phyloP scores from a whole-genome alignment of 2,113 vertebrate genomes.

The Solea solea region DNA sequence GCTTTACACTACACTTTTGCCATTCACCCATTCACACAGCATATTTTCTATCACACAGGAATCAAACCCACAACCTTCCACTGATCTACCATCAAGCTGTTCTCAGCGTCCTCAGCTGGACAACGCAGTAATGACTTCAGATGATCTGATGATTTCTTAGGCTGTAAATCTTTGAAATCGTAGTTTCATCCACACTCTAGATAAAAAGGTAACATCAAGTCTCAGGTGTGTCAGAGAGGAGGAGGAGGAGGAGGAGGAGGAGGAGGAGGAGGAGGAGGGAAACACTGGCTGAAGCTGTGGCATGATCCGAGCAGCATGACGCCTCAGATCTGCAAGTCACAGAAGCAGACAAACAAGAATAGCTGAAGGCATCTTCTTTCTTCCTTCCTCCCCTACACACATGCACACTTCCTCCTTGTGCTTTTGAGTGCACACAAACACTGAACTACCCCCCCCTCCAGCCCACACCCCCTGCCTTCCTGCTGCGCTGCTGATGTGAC shows the following conservation, averaged over 20 bases:
- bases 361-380: slow-evolving; percentile 45
- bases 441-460: slow-evolving; percentile 30
- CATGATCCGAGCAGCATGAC: slow-evolving; percentile 17
- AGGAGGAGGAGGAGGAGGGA: neutral
- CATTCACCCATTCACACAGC: too few relatives aligned
- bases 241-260: neutral
- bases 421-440: slow-evolving; percentile 38
- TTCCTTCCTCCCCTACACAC: slow-evolving; percentile 27
- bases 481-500: slow-evolving; percentile 53
- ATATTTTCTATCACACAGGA: too few relatives aligned
- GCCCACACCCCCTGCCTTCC: slow-evolving; percentile 55
- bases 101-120: too few relatives aligned
- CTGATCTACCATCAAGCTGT: too few relatives aligned
- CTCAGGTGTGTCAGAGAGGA: neutral
- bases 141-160: too few relatives aligned
- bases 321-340: slow-evolving; percentile 25
- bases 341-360: slow-evolving; percentile 49
- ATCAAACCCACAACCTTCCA: too few relatives aligned
- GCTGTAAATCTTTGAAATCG: too few relatives aligned
- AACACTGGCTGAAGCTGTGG: slow-evolving; percentile 16
- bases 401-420: neutral
- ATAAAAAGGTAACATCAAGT: neutral
- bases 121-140: too few relatives aligned
- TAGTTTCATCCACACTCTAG: too few relatives aligned
- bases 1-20: too few relatives aligned